A percentile compares a stretch with the other conserved stretches of the same genome.
Conservation (phyloP, 1,140 invertebrate genomes). For the Pararge aegeria region DNA sequence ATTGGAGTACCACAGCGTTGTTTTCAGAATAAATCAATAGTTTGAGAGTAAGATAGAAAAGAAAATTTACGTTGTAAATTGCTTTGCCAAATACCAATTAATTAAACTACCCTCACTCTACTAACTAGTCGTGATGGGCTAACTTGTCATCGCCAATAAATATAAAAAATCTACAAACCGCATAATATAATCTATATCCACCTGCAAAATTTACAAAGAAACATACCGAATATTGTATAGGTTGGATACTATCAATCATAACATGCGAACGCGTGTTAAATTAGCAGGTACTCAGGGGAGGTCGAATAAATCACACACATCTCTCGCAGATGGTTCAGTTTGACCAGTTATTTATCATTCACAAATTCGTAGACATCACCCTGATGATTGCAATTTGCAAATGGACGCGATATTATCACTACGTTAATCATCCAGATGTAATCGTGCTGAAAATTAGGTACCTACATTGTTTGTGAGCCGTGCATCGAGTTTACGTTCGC, state of each 20-base stretch:
- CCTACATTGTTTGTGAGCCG: conserved; percentile 5
- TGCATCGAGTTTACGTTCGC: conserved; percentile 36
- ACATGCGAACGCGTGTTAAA: conserved; percentile 1
- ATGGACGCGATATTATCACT: conserved; percentile 21
- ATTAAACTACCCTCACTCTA: too few relatives aligned
- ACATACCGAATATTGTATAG: too few relatives aligned
- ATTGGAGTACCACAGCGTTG: too few relatives aligned
- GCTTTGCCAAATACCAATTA: too few relatives aligned
- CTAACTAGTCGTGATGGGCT: too few relatives aligned
- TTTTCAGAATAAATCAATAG: too few relatives aligned
- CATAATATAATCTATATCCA: too few relatives aligned
- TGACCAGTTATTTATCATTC: conserved; percentile 50
- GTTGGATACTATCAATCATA: conserved; percentile 6
- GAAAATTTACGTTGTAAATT: too few relatives aligned
- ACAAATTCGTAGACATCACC: conserved; percentile 40
- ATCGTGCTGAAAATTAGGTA: conserved; percentile 22
- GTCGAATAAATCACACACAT: conserved; percentile 61
- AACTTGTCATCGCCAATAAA: too few relatives aligned
- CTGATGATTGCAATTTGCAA: conserved; percentile 41
- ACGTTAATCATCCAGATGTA: conserved; percentile 17
- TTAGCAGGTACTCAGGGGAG: conserved; percentile 7
- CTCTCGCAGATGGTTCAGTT: conserved; percentile 37
- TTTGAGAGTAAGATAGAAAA: too few relatives aligned
- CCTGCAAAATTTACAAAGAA: too few relatives aligned
- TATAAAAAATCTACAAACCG: too few relatives aligned